Base-by-base conservation (phyloP, 2,888 invertebrate genomes). In the Pseudoips prasinana region DNA sequence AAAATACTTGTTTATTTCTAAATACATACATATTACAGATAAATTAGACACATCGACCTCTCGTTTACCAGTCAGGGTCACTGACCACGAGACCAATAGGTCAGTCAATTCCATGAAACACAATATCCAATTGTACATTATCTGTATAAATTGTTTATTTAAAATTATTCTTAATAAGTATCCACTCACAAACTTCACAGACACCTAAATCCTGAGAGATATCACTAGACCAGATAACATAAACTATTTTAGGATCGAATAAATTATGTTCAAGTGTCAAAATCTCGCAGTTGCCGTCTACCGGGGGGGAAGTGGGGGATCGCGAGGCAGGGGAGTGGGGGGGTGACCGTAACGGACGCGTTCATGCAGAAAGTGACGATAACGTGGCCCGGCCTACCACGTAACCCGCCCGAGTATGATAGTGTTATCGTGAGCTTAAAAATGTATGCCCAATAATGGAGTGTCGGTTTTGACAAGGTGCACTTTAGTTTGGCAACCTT, bases 361-460 rank as follows among this genome's bases (percentile, higher is more conserved):
- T 88, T 85, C 87, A 89, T 81, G 87, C 73, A 74, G 86, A 89
- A 89, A 84, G 77, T 81, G 85, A 82, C 84, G 89, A 89, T 88
- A 88, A 89, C 87, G 60, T 57, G 58, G 70, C 63, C 75, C 79
- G 72, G 85, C 85, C 87, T 86, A 86, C 85, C 78, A 83, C 82
- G 86, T 83, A 85, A 84, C 86, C 85, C 80, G 66, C 73, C 64
- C 55, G 50, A 59, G 58, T 50, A 49, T 58, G 78, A 81, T 82
- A 81, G 66, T 70, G 70, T 69, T 81, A 84, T 78, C 77, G 60
- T 22, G 24, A 46, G 67, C 70, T 85, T 79, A 86, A 86, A 87
- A 87, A 85, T 87, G 83, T 85, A 80, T 80, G 81, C 69, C 73
- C 73, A 78, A 82, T 85, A 82, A 85, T 81, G 71, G 72, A 61